phyloP scores from a whole-genome alignment of 2,113 vertebrate species.

The Lagopus leucura region DNA sequence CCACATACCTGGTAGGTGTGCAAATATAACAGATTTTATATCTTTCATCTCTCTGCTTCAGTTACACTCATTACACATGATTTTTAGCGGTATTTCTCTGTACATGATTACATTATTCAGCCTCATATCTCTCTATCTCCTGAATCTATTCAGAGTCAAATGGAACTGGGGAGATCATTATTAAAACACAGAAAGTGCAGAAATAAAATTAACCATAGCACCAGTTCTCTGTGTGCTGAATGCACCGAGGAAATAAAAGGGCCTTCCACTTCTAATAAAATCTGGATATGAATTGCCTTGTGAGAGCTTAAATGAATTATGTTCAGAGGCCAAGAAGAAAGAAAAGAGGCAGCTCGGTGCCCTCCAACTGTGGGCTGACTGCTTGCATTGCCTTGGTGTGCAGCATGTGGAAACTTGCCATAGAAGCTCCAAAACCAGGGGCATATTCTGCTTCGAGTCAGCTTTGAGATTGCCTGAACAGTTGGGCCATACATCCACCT shows the following conservation, averaged over 20 bases:
- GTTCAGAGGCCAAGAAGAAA: background rate
- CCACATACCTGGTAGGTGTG: background rate
- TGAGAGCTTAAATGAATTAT: slow-evolving; percentile 23
- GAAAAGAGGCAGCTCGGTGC: background rate
- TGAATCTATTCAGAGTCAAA: background rate
- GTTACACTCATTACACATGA: background rate
- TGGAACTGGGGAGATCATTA: slow-evolving; percentile 8
- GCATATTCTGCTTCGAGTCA: background rate
- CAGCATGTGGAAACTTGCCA: fast-evolving
- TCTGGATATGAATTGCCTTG: slow-evolving; percentile 25
- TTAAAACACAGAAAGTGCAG: slow-evolving; percentile 18
- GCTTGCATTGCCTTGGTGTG: background rate
- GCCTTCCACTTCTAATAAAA: slow-evolving; percentile 31
- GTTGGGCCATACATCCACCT: background rate
- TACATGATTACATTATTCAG: background rate
- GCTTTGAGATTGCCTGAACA: background rate
- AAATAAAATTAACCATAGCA: slow-evolving; percentile 32
- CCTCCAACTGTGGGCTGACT: background rate
- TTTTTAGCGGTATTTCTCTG: slow-evolving; percentile 1
- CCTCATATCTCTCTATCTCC: background rate
- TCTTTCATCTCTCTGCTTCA: background rate
- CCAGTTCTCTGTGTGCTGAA: background rate
- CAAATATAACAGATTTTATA: background rate
- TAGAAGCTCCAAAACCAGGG: background rate
- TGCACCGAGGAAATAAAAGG: slow-evolving; percentile 49